Base-by-base conservation (phyloP, 2,113 vertebrate species). In the Camelus bactrianus region DNA sequence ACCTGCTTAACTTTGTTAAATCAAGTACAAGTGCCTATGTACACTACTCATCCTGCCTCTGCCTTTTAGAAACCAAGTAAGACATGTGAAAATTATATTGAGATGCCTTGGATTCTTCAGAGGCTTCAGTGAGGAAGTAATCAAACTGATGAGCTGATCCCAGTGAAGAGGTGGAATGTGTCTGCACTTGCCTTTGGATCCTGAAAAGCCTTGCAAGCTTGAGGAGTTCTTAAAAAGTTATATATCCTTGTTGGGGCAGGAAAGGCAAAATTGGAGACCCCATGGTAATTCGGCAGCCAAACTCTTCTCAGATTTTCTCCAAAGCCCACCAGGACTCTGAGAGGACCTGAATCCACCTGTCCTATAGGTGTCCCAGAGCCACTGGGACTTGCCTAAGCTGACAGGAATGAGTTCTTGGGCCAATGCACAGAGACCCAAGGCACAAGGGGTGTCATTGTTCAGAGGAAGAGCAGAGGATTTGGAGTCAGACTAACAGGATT, bases 1-100 rank as follows among this genome's bases (percentile, higher is more conserved):
- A 70, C 13, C 79, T 84, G 65, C 32, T 90, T 96, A 24, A 35
- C 28, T 91, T 93, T 86, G 67, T 54, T 82, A 52, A 56, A 76
- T 62, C 46, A 72, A 76, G 16, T 84, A 12, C 75, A 4, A 83
- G 79, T 84, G 28, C 76, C 54, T 62, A 3, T 81, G 42, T n/a
- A 35, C 11, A 82, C n/a, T 86, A 38, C 20, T 32, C 26, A n/a
- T 30, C 8, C 20, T 58, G 52, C 2, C 30, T 42, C 77, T 10
- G 6, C 46, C 26, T 67, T 94, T 94, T 79, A 42, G 52, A 91
- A 91, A 28, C 48, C 70, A 77, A 60, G 24, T 62, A 90, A 56
- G 22, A 56, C 54, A 87, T n/a, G 38, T 17, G n/a, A 54, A 91
- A 50, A 20, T 91, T 91, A 60, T 26, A 22, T 32, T 79, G 56